Evolutionary conservation across 2,797 vertebrate species (phyloP), one percentile per base, ranked within the genome.

Genomic region (Furcifer pardalis): DNA sequence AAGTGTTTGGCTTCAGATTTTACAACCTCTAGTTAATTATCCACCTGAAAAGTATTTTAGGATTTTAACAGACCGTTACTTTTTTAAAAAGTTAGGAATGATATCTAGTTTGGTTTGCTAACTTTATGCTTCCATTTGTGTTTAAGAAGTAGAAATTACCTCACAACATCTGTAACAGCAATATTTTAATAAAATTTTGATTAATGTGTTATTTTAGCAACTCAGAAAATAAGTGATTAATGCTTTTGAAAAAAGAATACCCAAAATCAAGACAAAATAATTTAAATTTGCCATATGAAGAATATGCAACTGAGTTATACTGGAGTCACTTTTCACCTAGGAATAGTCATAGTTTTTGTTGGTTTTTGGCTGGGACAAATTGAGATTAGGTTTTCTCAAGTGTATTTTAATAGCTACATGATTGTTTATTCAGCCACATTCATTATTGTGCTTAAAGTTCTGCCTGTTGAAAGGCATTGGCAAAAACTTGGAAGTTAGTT

Each of bases 1-100:
- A 95, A 97, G 96, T 97, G 89, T 94, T 66, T 86, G 74, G 73
- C 85, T 91, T 87, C 79, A 65, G 72, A 71, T 65, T 91, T 86
- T 90, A 0, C 73, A 81, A 42, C 7, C 60, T 23, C 23, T 59
- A 17, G 3, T 0, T 79, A 35, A 42, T 66, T 69, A 30, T 37
- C 63, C 66, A 73, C 65, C 2, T 2, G 52, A 62, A 73, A 2
- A 5, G 84, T 3, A 63, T 76, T 25, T 32, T 0, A 1, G 0
- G 76, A 35, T 35, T 76, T 75, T 63, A 56, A 9, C 59, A 2
- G 35, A 60, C 49, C 1, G 5, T 83, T 82, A 23, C 25, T 1
- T 13, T 2, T 7, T 32, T 42, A n/a, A 13, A 86, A 52, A 77
- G 37, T 59, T 76, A 46, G 46, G 68, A 63, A 84, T 88, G 1